A percentile compares a stretch with the other conserved stretches of the same genome.
These are phyloP conservation scores for Drosophila kuntzei DNA, from an alignment of 2,888 invertebrate genomes.

Conservation along the genomic window DNA sequence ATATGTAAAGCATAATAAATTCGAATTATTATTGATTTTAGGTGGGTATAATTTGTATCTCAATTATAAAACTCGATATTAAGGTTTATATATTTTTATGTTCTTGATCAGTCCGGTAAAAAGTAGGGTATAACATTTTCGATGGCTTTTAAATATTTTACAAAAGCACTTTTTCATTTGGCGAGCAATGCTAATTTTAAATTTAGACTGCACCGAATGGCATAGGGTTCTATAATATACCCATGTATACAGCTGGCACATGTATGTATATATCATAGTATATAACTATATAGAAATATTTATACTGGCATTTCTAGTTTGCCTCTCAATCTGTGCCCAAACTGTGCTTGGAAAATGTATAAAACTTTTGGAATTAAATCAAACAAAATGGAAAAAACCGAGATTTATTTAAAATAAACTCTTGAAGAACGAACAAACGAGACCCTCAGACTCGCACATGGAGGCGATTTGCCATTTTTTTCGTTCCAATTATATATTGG, in stretches of 20 bases:
- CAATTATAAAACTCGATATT: not conserved
- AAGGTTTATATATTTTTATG: no score
- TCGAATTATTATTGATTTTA: not conserved
- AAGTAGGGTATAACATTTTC: slow-evolving; percentile 17
- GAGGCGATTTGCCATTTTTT: slow-evolving; percentile 89
- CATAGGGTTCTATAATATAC: slow-evolving; percentile 28
- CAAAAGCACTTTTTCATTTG: slow-evolving; percentile 21
- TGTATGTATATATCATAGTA: not conserved
- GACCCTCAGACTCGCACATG: slow-evolving; percentile 83
- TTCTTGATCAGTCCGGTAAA: no score
- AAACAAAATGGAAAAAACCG: slow-evolving; percentile 28
- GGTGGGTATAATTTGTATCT: not conserved
- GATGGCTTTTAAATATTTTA: not conserved
- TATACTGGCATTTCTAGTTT: slow-evolving; percentile 38
- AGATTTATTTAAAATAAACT: slow-evolving; percentile 5
- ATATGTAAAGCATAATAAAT: not conserved
- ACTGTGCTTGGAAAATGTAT: slow-evolving; percentile 39
- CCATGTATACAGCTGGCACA: slow-evolving; percentile 1
- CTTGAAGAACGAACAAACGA: not conserved
- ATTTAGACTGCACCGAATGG: slow-evolving; percentile 40
- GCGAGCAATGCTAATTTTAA: slow-evolving; percentile 40
- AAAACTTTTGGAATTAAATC: slow-evolving; percentile 38
- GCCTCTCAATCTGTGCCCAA: slow-evolving; percentile 7
- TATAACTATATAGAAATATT: slow-evolving; percentile 18
- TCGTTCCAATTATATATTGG: slow-evolving; percentile 89